These are phyloP conservation scores for Anthoscopus minutus DNA, from an alignment of 2,113 vertebrate genomes.

Conservation along the genomic window DNA sequence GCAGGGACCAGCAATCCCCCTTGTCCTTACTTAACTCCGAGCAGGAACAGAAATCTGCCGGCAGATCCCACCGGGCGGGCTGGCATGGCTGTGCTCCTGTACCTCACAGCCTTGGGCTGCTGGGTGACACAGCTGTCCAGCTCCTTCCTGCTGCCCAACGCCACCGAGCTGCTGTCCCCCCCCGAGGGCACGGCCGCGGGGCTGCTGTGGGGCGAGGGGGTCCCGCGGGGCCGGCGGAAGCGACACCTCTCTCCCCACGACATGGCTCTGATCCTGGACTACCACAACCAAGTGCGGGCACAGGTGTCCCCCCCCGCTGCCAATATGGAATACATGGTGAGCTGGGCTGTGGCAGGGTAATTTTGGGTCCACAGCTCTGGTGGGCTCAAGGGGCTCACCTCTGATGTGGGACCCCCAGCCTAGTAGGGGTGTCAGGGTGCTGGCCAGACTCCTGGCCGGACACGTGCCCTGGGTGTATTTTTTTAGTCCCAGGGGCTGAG, in stretches of 20 bases:
- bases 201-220: background rate
- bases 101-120: constrained; percentile 71
- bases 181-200: background rate
- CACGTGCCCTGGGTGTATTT: accelerated
- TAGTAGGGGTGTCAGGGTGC: background rate
- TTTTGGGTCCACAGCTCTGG: background rate
- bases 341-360: background rate
- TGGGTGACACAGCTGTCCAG: constrained; percentile 66
- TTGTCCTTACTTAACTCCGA: background rate
- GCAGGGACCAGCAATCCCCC: background rate
- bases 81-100: constrained; percentile 70
- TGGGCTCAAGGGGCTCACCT: background rate
- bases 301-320: constrained; percentile 81
- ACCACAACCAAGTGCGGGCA: constrained; percentile 83
- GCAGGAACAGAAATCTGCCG: background rate
- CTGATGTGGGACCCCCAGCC: background rate
- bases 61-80: background rate
- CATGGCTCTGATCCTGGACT: constrained; percentile 77
- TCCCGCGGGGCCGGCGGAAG: constrained; percentile 60
- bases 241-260: constrained; percentile 75
- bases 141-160: constrained; percentile 47
- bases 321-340: constrained; percentile 93
- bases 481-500: background rate
- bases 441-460: accelerated
- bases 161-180: constrained; percentile 41